Conservation (phyloP, 2,888 invertebrate species). For the Tortricodes alternella region DNA sequence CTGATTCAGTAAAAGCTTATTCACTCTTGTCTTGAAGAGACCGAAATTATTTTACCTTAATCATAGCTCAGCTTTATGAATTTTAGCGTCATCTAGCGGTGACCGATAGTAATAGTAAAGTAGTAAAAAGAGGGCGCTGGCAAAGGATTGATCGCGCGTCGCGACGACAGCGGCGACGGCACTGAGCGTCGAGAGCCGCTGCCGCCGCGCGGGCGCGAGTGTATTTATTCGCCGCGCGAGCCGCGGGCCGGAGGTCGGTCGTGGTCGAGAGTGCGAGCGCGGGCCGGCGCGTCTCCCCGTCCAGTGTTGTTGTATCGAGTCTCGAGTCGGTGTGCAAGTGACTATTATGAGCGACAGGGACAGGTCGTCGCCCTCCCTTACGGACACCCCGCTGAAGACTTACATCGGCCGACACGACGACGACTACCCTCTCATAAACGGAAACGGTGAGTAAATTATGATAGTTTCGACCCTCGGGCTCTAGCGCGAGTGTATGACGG, state of each 20-base stretch:
- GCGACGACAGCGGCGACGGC: slow-evolving; percentile 35
- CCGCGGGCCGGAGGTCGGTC: slow-evolving; percentile 81
- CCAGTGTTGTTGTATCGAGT: slow-evolving; percentile 51
- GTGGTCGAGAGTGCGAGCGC: slow-evolving; percentile 66
- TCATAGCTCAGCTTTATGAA: not conserved
- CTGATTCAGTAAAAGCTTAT: too few species aligned
- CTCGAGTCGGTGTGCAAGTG: slow-evolving; percentile 51
- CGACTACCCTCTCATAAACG: slow-evolving; percentile 90
- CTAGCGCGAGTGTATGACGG: slow-evolving; percentile 21
- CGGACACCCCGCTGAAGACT: slow-evolving; percentile 94
- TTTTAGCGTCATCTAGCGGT: slow-evolving; percentile 36
- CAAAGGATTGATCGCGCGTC: slow-evolving; percentile 43
- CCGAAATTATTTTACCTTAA: not conserved
- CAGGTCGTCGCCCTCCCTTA: slow-evolving; percentile 93
- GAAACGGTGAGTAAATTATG: slow-evolving; percentile 84
- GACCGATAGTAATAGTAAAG: not conserved
- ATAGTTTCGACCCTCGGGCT: slow-evolving; percentile 35
- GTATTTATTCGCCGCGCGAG: slow-evolving; percentile 79
- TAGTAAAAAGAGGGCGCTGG: slow-evolving; percentile 13
- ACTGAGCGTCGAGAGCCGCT: slow-evolving; percentile 37
- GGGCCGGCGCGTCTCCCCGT: slow-evolving; percentile 73
- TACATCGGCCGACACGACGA: slow-evolving; percentile 92
- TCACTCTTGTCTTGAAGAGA: not conserved
- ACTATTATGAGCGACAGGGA: slow-evolving; percentile 95
- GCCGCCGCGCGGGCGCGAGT: slow-evolving; percentile 40